phyloP scores from a whole-genome alignment of 2,113 vertebrate species.

The Lophura nycthemera region DNA sequence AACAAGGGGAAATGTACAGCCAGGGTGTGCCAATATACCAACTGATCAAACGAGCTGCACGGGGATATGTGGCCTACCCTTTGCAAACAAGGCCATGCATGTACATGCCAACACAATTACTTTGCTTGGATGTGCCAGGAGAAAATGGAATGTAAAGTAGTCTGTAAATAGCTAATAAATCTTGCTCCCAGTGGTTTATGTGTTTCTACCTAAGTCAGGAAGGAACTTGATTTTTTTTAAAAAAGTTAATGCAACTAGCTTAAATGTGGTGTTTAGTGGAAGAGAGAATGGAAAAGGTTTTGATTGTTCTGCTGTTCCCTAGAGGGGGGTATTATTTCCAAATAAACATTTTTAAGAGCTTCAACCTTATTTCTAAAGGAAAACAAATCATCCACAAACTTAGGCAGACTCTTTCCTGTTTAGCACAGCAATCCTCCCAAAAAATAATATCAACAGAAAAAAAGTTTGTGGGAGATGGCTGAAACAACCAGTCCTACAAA shows the following conservation, averaged over 20 bases:
- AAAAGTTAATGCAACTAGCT: constrained; percentile 14
- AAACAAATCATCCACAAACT: constrained; percentile 16
- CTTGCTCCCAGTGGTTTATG: constrained; percentile 44
- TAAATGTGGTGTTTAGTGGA: constrained; percentile 16
- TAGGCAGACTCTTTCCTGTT: constrained; percentile 15
- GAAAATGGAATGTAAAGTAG: constrained; percentile 53
- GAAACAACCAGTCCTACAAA: background rate
- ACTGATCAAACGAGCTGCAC: background rate
- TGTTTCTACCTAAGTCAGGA: constrained; percentile 52
- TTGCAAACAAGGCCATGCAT: constrained; percentile 31
- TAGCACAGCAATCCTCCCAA: background rate
- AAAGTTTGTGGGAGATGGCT: background rate
- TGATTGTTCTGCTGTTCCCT: constrained; percentile 48
- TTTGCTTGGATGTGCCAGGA: constrained; percentile 50
- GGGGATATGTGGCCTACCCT: constrained; percentile 24
- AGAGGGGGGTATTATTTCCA: constrained; percentile 26
- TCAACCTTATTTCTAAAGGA: constrained; percentile 17
- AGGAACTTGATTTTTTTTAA: constrained; percentile 17
- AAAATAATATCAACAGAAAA: background rate
- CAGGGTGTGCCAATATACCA: background rate
- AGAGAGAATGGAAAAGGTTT: constrained; percentile 37
- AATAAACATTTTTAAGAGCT: constrained; percentile 25
- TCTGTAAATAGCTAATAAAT: constrained; percentile 65
- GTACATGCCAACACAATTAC: constrained; percentile 39
- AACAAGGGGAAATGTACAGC: background rate